Conservation (phyloP, 2,888 invertebrate genomes). For the Polymixis flavicincta region DNA sequence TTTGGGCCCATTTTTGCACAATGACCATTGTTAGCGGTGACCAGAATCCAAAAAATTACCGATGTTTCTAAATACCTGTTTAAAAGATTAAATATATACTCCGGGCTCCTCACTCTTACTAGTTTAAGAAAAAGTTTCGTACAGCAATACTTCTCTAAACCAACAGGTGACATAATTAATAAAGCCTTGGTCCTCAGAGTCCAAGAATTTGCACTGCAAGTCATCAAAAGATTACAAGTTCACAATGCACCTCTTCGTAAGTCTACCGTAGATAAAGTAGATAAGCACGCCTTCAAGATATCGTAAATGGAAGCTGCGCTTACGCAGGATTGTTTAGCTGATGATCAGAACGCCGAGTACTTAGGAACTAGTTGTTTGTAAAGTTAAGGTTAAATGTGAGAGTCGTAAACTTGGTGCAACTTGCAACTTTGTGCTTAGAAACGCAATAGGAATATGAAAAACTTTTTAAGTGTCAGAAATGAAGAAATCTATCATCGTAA, state of each 20-base stretch:
- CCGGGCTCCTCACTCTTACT: neutral
- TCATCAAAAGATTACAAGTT: constrained; percentile 14
- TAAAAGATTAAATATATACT: neutral
- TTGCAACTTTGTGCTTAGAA: neutral
- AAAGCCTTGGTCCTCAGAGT: no score
- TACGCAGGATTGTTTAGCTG: constrained; percentile 7
- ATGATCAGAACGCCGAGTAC: constrained; percentile 1
- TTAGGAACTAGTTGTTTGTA: neutral
- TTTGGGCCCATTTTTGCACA: neutral
- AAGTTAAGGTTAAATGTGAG: neutral
- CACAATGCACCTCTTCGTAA: constrained; percentile 14
- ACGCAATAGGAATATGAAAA: neutral
- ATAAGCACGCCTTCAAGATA: constrained; percentile 38
- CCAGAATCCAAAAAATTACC: neutral
- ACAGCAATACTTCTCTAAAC: neutral
- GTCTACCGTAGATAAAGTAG: constrained; percentile 19
- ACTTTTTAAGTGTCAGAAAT: neutral
- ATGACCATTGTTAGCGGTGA: neutral
- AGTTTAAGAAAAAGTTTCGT: neutral
- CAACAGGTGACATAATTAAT: neutral
- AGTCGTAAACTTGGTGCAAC: neutral
- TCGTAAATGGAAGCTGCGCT: constrained; percentile 50
- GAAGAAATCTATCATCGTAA: neutral
- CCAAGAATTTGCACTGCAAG: neutral
- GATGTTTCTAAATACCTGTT: neutral